Evolutionary conservation across 2,113 vertebrate genomes (phyloP), one percentile per base, ranked within the genome.

Genomic region (Eonycteris spelaea): DNA sequence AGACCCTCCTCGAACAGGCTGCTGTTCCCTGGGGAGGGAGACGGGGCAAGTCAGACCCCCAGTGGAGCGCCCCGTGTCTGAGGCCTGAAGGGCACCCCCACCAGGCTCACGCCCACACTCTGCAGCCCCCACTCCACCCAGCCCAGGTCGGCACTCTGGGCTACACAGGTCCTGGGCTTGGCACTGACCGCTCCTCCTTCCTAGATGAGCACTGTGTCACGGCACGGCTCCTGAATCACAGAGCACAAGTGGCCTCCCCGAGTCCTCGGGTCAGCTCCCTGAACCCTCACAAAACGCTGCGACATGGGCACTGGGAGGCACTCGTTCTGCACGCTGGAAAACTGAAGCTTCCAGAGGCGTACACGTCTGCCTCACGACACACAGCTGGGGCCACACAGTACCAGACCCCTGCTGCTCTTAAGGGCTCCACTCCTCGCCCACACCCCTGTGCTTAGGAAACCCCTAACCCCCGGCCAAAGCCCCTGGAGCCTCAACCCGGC

Each of bases 131-230:
- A 9, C 48, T 15, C 48, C 48, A 12, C 48, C 48, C 48, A 2
- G 51, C 51, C 51, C 51, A 5, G 51, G 38, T 55, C 15, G 0
- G 0, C 28, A 0, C 43, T 63, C 35, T 40, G 3, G 33, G 51
- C 86, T 38, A 0, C 1, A 6, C 3, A n/a, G 26, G 48, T 63
- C n/a, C 75, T 19, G 70, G 15, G 22, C 67, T 48, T 14, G 14
- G 59, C n/a, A 5, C 9, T 26, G 4, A 4, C 38, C 57, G 51
- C 26, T 11, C 61, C 80, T 40, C 15, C 21, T 7, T n/a, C 10
- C 40, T 2, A 21, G 8, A 2, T 30, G 40, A 59, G 43, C 1
- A 1, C 48, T 59, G 1, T 10, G 21, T 57, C 11, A 3, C 22
- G 7, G 0, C 40, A 51, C 2, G 7, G 43, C 35, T 43, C 15